These are phyloP conservation scores for Euborellia annulipes DNA, from an alignment of 1,140 invertebrate species.

Conservation along the genomic window DNA sequence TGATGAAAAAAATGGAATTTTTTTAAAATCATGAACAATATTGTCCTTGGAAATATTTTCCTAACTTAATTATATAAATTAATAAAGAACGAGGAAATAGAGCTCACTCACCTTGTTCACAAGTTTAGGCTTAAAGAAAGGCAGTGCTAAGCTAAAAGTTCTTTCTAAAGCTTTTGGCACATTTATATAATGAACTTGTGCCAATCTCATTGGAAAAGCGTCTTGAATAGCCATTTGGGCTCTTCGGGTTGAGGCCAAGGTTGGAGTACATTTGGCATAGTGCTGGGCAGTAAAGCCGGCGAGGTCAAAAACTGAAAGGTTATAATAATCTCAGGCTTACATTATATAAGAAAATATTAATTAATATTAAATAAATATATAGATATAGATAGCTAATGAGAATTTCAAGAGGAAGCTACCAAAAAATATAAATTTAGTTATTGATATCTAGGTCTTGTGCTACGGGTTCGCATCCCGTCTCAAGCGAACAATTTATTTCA, in stretches of 20 bases:
- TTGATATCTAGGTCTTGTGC: too few relatives aligned
- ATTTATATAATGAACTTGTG: conserved; percentile 24
- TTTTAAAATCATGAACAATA: too few relatives aligned
- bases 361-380: not conserved
- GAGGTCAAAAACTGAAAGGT: conserved; percentile 6
- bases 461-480: too few relatives aligned
- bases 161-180: conserved; percentile 24
- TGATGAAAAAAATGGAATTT: too few relatives aligned
- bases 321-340: too few relatives aligned
- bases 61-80: too few relatives aligned
- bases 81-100: too few relatives aligned
- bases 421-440: not conserved
- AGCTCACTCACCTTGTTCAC: conserved; percentile 23
- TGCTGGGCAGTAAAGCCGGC: conserved; percentile 26
- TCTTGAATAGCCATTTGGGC: conserved; percentile 28
- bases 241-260: conserved; percentile 22
- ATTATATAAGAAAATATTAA: conserved; percentile 8
- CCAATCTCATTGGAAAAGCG: conserved; percentile 28
- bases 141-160: conserved; percentile 26
- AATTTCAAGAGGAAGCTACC: not conserved
- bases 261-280: conserved; percentile 26
- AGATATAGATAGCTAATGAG: not conserved
- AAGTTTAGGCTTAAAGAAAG: conserved; percentile 27
- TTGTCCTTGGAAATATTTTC: too few relatives aligned
- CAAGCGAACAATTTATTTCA: too few relatives aligned